A percentile compares a stretch with the other conserved stretches of the same genome.
Evolutionary conservation across 2,113 vertebrate genomes (phyloP).

Genomic region (Dascyllus trimaculatus): DNA sequence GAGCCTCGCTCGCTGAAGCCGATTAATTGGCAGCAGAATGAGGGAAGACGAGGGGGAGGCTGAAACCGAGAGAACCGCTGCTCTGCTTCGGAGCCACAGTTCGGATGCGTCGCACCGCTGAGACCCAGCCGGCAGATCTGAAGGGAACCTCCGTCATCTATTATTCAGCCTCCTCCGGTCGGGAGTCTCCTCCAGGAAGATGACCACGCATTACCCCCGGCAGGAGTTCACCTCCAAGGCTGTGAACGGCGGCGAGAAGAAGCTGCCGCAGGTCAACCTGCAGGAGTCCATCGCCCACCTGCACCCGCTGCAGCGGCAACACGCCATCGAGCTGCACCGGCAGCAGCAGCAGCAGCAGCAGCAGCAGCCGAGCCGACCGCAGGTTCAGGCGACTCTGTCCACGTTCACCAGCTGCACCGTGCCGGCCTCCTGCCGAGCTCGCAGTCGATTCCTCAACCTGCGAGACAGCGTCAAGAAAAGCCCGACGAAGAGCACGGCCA

Average conservation of each 20-base stretch:
- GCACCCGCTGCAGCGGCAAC: slow-evolving; percentile 72
- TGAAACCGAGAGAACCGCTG: no score
- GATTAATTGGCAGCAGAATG: slow-evolving; percentile 82
- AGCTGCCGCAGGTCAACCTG: slow-evolving; percentile 15
- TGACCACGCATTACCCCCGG: slow-evolving; percentile 68
- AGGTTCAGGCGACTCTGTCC: slow-evolving; percentile 33
- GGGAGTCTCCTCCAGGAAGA: slow-evolving; percentile 39
- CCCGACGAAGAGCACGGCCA: slow-evolving; percentile 89
- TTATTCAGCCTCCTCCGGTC: background rate
- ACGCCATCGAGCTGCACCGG: slow-evolving; percentile 67
- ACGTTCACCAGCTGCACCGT: slow-evolving; percentile 79
- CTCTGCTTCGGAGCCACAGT: background rate
- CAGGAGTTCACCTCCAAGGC: slow-evolving; percentile 59
- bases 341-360: slow-evolving; percentile 47
- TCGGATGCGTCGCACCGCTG: slow-evolving; percentile 9
- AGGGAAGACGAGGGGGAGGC: slow-evolving; percentile 45
- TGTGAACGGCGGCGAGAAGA: slow-evolving; percentile 48
- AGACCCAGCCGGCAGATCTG: background rate
- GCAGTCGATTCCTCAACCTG: slow-evolving; percentile 87
- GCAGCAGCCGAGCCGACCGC: background rate
- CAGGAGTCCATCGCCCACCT: slow-evolving; percentile 64
- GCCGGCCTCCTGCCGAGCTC: slow-evolving; percentile 82
- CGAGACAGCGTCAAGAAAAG: slow-evolving; percentile 91
- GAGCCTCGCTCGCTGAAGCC: slow-evolving; percentile 78
- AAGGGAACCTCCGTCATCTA: background rate